Evolutionary conservation across 2,113 vertebrate species (phyloP), one percentile per base, ranked within the genome.

Genomic region (Atractosteus spatula): DNA sequence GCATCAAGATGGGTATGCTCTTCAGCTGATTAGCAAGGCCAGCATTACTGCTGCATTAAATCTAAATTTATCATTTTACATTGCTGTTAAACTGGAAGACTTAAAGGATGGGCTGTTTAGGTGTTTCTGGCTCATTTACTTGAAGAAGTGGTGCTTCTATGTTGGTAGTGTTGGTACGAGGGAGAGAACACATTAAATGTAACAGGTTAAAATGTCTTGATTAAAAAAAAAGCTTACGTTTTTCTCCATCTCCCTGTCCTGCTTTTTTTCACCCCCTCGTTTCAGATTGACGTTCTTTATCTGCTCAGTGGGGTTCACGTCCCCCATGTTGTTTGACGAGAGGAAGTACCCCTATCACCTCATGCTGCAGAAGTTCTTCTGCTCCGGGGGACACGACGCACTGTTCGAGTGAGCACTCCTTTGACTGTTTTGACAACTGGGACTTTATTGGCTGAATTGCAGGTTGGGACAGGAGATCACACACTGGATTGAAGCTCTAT

Each of bases 331-430:
- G 74, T 97, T 97, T 82, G 96, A 97, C 78, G 96, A 97, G 82
- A 90, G 96, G 68, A 97, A 97, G 76, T 97, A 97, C 72, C 96
- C 96, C 2, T 97, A 97, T 83, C 95, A 97, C 76, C 93, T 97
- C 56, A 97, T 97, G 96, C 87, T 97, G 72, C 96, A 97, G 80
- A 97, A 97, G 84, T 97, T 97, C 89, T 94, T 97, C 71, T 96
- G 95, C 74, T 97, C 96, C 67, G 96, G 96, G 10, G 95, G 96
- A n/a, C 96, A 97, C 55, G 95, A 96, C 78, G 96, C 96, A 74
- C 91, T 97, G 70, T 97, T 97, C 82, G 95, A 97, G 96, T 97
- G 91, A 94, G 95, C 83, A 64, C 47, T 29, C 29, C 29, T 29
- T 29, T 29, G 29, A 29, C 29, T 29, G 29, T 29, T 2, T 29